Conservation (phyloP, 2,888 invertebrate species). For the Drosophila anomelani region DNA sequence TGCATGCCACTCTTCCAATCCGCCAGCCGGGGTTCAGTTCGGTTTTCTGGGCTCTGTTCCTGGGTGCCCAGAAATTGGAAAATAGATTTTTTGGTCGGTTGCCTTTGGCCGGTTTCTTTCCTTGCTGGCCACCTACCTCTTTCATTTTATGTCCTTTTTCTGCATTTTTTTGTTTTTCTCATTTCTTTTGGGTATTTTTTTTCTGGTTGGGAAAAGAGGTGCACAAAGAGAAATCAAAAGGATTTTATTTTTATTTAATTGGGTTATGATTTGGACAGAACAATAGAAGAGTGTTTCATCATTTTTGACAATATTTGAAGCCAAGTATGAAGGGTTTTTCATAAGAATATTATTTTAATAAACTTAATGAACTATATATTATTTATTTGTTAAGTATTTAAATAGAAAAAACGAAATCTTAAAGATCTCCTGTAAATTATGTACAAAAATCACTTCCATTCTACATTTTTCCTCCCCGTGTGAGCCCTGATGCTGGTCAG, state of each 20-base stretch:
- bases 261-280: neutral
- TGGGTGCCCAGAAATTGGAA: slow-evolving; percentile 77
- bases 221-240: neutral
- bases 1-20: slow-evolving; percentile 40
- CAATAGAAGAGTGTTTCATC: too few species aligned
- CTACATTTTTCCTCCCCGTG: neutral
- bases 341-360: neutral
- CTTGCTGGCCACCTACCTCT: slow-evolving; percentile 24
- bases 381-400: too few species aligned
- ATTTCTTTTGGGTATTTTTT: slow-evolving; percentile 36
- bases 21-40: slow-evolving; percentile 20
- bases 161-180: neutral
- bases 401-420: neutral
- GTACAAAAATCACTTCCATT: neutral
- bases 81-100: slow-evolving; percentile 81
- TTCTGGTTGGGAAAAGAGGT: slow-evolving; percentile 3
- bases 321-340: neutral
- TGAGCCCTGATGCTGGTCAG: slow-evolving; percentile 33
- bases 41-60: slow-evolving; percentile 21
- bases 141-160: neutral
- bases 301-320: neutral
- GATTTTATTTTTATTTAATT: neutral
- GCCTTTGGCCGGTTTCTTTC: slow-evolving; percentile 62
- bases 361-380: too few species aligned
- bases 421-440: neutral